phyloP scores from a whole-genome alignment of 2,888 invertebrate genomes.

The Allophyes oxyacanthae region DNA sequence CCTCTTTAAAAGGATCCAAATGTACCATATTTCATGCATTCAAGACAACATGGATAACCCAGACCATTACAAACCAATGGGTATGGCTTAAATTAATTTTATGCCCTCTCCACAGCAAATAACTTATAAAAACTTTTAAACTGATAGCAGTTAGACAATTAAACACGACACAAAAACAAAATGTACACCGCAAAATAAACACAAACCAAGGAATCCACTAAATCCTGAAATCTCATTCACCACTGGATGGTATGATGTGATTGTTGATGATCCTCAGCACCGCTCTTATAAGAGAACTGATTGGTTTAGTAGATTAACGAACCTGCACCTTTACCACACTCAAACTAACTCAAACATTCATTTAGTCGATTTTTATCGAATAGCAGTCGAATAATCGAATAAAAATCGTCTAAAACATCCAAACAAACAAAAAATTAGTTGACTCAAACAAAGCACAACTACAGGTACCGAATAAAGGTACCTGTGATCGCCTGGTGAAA shows the following conservation, averaged over 20 bases:
- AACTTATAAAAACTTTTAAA: neutral
- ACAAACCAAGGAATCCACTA: constrained; percentile 9
- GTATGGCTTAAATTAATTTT: too few species aligned
- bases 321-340: constrained; percentile 44
- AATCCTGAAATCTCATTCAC: neutral
- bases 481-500: constrained; percentile 83
- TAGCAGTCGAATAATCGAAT: neutral
- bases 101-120: too few species aligned
- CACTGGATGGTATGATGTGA: constrained; percentile 1
- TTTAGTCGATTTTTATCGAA: constrained; percentile 43
- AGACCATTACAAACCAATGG: too few species aligned
- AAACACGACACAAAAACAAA: constrained; percentile 21
- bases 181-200: constrained; percentile 1
- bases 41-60: too few species aligned
- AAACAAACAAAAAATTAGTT: constrained; percentile 4
- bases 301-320: constrained; percentile 42
- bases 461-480: constrained; percentile 65
- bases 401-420: neutral
- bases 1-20: too few species aligned
- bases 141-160: constrained; percentile 23
- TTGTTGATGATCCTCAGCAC: too few species aligned
- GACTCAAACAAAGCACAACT: constrained; percentile 30
- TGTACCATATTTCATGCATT: too few species aligned
- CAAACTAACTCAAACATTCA: constrained; percentile 22
- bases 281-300: too few species aligned